A percentile compares a stretch with the other conserved stretches of the same genome.
Conservation (phyloP, 2,888 invertebrate genomes). For the Linyphia triangularis region DNA sequence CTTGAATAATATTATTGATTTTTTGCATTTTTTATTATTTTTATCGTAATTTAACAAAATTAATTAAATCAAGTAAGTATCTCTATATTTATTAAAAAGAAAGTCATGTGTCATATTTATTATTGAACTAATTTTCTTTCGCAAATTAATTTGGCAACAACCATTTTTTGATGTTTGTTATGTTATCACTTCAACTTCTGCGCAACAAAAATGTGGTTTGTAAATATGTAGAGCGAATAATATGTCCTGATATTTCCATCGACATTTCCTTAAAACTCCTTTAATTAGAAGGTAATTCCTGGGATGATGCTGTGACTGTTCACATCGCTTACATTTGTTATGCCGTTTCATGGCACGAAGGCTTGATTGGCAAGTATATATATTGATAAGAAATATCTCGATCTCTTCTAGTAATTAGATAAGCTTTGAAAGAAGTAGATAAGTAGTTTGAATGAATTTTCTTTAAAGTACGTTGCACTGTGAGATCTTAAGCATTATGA, state of each 20-base stretch:
- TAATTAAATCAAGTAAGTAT: too few species aligned
- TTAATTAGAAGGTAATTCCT: background rate
- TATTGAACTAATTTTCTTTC: background rate
- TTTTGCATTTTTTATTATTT: too few species aligned
- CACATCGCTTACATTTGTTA: slow-evolving; percentile 15
- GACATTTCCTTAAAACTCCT: background rate
- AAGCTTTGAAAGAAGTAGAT: slow-evolving; percentile 16
- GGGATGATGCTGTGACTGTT: slow-evolving; percentile 32
- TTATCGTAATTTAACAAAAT: too few species aligned
- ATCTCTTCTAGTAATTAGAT: slow-evolving; percentile 59
- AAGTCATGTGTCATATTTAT: too few species aligned
- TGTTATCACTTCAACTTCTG: slow-evolving; percentile 13
- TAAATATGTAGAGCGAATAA: slow-evolving; percentile 42
- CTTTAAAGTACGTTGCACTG: background rate
- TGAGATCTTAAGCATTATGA: background rate
- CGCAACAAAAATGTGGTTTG: slow-evolving; percentile 29
- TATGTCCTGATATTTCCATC: background rate
- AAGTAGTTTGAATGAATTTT: slow-evolving; percentile 4
- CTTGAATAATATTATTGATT: too few species aligned
- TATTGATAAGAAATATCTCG: slow-evolving; percentile 62
- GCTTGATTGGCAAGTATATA: slow-evolving; percentile 72
- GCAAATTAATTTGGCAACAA: slow-evolving; percentile 2
- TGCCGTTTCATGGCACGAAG: slow-evolving; percentile 72
- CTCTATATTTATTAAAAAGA: too few species aligned
- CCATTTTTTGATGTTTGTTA: background rate